A percentile compares a stretch with the other conserved stretches of the same genome.
Conservation (phyloP, 2,113 vertebrate genomes). For the Laticauda colubrina region DNA sequence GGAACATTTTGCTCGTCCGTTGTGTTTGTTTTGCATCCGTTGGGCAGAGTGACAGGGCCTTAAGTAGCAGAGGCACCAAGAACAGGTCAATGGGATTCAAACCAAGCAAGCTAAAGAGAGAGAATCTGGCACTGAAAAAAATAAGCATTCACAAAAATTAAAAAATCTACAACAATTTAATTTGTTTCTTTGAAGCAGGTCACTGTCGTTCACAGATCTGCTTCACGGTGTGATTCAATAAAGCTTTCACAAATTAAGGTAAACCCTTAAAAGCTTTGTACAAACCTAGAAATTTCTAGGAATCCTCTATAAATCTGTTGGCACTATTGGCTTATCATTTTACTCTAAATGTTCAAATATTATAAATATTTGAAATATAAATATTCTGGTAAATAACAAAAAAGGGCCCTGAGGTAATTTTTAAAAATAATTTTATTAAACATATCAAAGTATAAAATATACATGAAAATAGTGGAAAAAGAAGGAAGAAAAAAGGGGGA, state of each 20-base stretch:
- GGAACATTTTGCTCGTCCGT: too few species aligned
- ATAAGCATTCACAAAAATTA: background rate
- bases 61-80: background rate
- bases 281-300: background rate
- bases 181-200: background rate
- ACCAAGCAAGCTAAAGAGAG: background rate
- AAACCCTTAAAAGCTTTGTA: background rate
- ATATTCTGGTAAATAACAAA: background rate
- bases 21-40: too few species aligned
- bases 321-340: background rate
- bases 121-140: background rate
- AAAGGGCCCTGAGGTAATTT: background rate
- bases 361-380: too few species aligned
- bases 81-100: background rate
- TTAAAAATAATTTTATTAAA: background rate
- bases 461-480: background rate
- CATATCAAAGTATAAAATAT: background rate
- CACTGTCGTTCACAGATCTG: background rate
- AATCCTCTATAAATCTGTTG: background rate
- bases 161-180: background rate
- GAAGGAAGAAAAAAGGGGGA: background rate
- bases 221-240: background rate
- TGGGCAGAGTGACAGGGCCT: too few species aligned
- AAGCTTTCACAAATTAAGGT: background rate
- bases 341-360: background rate